Percentiles rank a stretch among this genome's conserved stretches.
These are phyloP conservation scores for Trichonephila clavipes DNA, from an alignment of 1,140 invertebrate species.

Conservation along the genomic window DNA sequence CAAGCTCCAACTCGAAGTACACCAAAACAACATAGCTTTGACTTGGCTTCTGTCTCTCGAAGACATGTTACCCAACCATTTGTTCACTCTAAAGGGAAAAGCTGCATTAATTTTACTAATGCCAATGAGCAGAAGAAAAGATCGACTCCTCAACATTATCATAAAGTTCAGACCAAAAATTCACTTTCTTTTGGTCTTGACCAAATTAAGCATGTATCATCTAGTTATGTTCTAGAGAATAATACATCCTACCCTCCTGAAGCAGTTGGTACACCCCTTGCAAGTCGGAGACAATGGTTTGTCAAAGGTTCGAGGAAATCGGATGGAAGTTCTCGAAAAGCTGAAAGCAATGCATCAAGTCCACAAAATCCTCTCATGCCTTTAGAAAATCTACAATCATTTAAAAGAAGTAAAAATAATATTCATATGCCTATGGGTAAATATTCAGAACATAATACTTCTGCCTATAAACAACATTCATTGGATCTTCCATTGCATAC, in stretches of 20 bases:
- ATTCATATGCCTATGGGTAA: constrained; percentile 30
- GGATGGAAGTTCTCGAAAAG: constrained; percentile 21
- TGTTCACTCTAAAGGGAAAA: constrained; percentile 64
- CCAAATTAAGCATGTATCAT: constrained; percentile 55
- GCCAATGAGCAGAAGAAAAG: constrained; percentile 86
- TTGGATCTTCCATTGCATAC: constrained; percentile 63
- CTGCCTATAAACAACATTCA: constrained; percentile 63
- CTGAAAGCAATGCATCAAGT: constrained; percentile 68
- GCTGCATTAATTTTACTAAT: constrained; percentile 98
- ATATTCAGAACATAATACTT: constrained; percentile 42
- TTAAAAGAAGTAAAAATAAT: constrained; percentile 63
- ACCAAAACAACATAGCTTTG: constrained; percentile 70
- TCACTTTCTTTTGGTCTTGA: constrained; percentile 65
- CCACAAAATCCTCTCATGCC: constrained; percentile 73
- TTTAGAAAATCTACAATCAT: constrained; percentile 63
- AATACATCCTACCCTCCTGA: constrained; percentile 66
- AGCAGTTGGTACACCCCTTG: constrained; percentile 67
- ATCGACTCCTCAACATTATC: constrained; percentile 77
- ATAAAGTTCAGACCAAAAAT: constrained; percentile 61
- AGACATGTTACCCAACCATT: constrained; percentile 48
- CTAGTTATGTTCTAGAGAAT: constrained; percentile 62
- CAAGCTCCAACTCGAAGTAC: constrained; percentile 51
- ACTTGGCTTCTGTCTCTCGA: not conserved
- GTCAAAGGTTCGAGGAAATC: constrained; percentile 62
- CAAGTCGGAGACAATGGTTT: constrained; percentile 73